phyloP scores from a whole-genome alignment of 2,113 vertebrate species.

The Entelurus aequoreus region DNA sequence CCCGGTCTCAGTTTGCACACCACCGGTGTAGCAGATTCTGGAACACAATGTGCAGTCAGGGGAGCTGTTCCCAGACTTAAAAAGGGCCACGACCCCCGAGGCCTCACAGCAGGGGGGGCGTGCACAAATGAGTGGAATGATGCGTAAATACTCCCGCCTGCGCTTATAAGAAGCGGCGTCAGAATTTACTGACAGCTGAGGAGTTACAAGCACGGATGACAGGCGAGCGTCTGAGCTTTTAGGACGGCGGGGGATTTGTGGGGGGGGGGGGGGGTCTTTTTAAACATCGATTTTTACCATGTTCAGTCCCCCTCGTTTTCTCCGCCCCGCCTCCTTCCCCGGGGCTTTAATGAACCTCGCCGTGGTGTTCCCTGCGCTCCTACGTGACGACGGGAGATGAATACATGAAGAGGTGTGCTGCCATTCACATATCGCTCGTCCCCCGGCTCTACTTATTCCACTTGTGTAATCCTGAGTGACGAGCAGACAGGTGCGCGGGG shows the following conservation, averaged over 20 bases:
- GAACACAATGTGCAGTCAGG: not conserved
- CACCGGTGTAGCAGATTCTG: too few species aligned
- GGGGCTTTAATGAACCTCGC: conserved; percentile 6
- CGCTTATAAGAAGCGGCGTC: conserved; percentile 35
- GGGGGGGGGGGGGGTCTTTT: not conserved
- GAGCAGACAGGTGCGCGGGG: not conserved
- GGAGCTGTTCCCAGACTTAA: conserved; percentile 8
- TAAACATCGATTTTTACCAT: conserved; percentile 1
- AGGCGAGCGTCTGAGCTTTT: not conserved
- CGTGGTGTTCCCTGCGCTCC: not conserved
- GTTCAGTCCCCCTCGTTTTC: conserved; percentile 3
- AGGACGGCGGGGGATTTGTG: not conserved
- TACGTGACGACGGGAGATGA: conserved; percentile 3
- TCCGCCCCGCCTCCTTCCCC: not conserved
- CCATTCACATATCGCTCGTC: not conserved
- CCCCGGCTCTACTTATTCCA: conserved; percentile 7
- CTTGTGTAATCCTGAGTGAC: conserved; percentile 9
- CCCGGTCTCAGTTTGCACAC: too few species aligned
- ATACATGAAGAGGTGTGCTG: not conserved
- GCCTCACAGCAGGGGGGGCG: conserved; percentile 30
- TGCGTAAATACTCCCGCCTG: conserved; percentile 49
- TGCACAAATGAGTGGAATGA: conserved; percentile 58
- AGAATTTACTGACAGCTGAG: conserved; percentile 36
- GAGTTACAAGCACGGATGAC: conserved; percentile 45
- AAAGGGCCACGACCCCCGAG: conserved; percentile 40